Conservation (phyloP, 1,140 invertebrate species). For the Calycopis cecrops region DNA sequence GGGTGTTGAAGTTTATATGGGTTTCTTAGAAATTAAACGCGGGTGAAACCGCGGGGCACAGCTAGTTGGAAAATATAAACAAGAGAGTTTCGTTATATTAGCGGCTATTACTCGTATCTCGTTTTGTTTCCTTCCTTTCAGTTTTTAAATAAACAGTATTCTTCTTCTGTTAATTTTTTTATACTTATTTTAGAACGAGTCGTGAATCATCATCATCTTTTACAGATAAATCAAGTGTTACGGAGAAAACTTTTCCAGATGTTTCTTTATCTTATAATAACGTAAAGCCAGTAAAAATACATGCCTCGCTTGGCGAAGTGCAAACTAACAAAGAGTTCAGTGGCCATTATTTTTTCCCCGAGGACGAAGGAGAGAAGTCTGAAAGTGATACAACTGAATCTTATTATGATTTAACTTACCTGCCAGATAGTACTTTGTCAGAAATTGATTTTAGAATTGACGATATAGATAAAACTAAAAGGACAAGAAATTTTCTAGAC, state of each 20-base stretch:
- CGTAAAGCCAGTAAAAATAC: constrained; percentile 44
- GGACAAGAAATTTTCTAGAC: constrained; percentile 56
- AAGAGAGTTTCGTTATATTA: no score
- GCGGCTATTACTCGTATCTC: no score
- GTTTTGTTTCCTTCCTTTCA: no score
- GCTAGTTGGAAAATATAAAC: no score
- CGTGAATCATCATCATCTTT: constrained; percentile 16
- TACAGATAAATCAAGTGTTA: constrained; percentile 40
- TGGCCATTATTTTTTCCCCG: constrained; percentile 65
- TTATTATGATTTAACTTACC: constrained; percentile 44
- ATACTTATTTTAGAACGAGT: no score
- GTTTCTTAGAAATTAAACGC: no score
- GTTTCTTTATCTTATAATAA: constrained; percentile 26
- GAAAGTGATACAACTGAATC: constrained; percentile 38
- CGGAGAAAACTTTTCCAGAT: constrained; percentile 14
- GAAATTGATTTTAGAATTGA: constrained; percentile 53
- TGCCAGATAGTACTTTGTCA: constrained; percentile 37
- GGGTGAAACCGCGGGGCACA: no score
- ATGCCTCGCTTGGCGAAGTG: constrained; percentile 52
- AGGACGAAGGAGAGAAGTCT: constrained; percentile 36
- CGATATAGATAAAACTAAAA: constrained; percentile 45
- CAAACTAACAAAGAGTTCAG: constrained; percentile 48
- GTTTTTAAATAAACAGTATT: no score
- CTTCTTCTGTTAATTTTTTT: no score
- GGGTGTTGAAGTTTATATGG: no score